Evolutionary conservation across 2,888 invertebrate species (phyloP), one percentile per base, ranked within the genome.

Genomic region (Cryptocephalus moraei): DNA sequence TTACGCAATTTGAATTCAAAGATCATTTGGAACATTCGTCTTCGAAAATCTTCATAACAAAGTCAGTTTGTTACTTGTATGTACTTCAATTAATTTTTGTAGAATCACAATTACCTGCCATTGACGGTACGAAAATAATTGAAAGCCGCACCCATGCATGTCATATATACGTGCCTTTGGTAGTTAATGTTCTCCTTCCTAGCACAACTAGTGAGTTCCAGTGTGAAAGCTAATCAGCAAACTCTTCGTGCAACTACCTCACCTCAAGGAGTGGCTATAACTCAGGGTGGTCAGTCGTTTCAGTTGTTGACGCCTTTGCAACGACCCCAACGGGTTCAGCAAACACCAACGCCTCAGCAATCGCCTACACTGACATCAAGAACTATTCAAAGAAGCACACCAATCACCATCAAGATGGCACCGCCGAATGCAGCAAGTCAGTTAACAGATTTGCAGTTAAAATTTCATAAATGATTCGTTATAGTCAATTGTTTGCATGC

Each of bases 151-250:
- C 22, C 6, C 3, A 22, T 36, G 3, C 11, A 6, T 36, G 11
- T 36, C 12, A 36, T 12, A 36, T 36, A 6, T 36, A 36, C 36
- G 36, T 36, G n/a, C n/a, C 12, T 36, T 11, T 36, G n/a, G 11
- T 36, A 36, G n/a, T 36, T 36, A n/a, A 11, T 36, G 6, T 36
- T 36, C 12, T 11, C 36, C 47, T 38, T 46, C 43, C 14, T 47
- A 79, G 80, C 79, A 58, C 79, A 83, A 70, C 70, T 83, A 62
- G 80, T 83, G 71, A 73, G 79, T 47, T 75, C 81, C 55, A 77
- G 81, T 50, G 80, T 82, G 65, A 83, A 82, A 68, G 79, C 74
- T 12, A 49, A 69, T 42, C 68, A 66, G 47, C 69, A 69, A 55
- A 59, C 57, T 41, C 54, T 69, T 39, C 59, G 69, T 48, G 60